phyloP scores from a whole-genome alignment of 2,797 vertebrate species.

The Rallus crepitans region DNA sequence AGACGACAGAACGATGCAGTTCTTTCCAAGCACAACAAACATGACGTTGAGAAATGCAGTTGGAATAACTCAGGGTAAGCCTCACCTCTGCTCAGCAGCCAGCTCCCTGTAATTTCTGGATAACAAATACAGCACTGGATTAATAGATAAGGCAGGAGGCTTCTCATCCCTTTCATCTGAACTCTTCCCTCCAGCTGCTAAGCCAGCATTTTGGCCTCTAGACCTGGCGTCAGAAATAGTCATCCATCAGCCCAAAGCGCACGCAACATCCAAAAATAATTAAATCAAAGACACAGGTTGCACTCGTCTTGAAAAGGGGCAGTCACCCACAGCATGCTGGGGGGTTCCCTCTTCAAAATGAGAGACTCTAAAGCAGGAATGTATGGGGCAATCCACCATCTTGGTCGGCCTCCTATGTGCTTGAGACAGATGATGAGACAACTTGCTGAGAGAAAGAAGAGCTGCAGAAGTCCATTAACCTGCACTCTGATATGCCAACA shows the following conservation, averaged over 20 bases:
- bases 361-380: neutral
- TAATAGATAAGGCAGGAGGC: slow-evolving; percentile 44
- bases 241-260: neutral
- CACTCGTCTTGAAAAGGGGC: neutral
- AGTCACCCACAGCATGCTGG: neutral
- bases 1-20: neutral
- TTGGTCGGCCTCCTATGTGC: rapidly evolving
- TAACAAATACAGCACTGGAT: slow-evolving; percentile 27
- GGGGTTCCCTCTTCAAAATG: neutral
- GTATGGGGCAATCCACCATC: neutral
- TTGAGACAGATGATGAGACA: neutral
- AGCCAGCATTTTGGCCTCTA: neutral
- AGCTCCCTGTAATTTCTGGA: slow-evolving; percentile 45
- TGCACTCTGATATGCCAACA: neutral
- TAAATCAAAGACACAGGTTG: neutral
- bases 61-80: slow-evolving; percentile 50
- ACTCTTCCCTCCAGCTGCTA: slow-evolving; percentile 1
- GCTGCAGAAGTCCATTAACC: neutral
- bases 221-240: neutral
- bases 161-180: neutral
- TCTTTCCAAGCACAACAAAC: slow-evolving; percentile 74
- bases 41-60: slow-evolving; percentile 23
- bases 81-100: slow-evolving; percentile 39
- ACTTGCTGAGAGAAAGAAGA: neutral
- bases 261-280: neutral